These are phyloP conservation scores for Morus bassanus DNA, from an alignment of 2,797 vertebrate genomes.

Conservation along the genomic window DNA sequence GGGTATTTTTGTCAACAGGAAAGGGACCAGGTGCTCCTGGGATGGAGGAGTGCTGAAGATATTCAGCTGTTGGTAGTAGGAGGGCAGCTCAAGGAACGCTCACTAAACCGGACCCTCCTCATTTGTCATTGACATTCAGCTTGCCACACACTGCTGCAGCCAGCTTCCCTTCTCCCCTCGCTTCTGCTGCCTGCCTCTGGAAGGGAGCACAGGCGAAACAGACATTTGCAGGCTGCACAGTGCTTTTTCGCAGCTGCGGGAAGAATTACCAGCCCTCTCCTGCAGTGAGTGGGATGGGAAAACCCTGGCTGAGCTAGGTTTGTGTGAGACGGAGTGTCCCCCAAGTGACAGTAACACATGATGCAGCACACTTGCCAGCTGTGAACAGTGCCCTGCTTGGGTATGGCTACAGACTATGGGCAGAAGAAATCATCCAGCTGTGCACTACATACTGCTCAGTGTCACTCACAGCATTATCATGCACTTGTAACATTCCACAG, in stretches of 20 bases:
- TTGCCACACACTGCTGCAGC: not conserved
- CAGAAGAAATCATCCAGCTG: not conserved
- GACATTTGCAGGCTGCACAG: not conserved
- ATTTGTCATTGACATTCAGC: not conserved
- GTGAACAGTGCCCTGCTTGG: not conserved
- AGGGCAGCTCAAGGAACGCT: not conserved
- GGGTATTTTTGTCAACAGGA: not conserved
- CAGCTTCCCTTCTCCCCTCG: not conserved
- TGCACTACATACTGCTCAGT: no score
- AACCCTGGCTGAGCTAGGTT: not conserved
- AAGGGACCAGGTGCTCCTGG: not conserved
- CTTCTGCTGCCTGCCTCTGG: not conserved
- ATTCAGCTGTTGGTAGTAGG: not conserved
- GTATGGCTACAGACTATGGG: not conserved
- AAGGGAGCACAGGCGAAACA: not conserved
- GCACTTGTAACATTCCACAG: not conserved
- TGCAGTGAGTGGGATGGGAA: not conserved
- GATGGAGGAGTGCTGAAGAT: not conserved
- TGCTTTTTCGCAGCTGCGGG: not conserved
- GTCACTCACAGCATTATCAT: not conserved
- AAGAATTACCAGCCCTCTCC: not conserved
- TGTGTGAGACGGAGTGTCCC: not conserved
- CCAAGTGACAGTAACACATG: not conserved
- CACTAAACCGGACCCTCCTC: not conserved
- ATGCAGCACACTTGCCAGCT: not conserved